Conservation (phyloP, 35 echinoderm and acorn worm genomes). For the Holothuria glaberrima region DNA sequence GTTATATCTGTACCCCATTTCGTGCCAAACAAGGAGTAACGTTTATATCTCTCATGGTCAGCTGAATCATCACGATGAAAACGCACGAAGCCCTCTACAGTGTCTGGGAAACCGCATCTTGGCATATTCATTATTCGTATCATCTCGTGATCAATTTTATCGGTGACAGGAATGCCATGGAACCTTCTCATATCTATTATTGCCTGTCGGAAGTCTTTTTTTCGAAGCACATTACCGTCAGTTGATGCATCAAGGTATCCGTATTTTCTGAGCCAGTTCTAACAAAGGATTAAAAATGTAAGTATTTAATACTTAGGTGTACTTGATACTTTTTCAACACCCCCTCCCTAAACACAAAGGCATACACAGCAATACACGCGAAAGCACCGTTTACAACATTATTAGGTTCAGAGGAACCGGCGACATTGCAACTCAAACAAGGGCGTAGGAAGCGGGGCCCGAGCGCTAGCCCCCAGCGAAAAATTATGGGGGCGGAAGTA, state of each 20-base stretch:
- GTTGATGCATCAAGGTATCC: background rate
- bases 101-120: constrained; percentile 39
- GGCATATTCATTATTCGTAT: constrained; percentile 8
- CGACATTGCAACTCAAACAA: too few species aligned
- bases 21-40: background rate
- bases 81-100: background rate
- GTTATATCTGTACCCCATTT: constrained; percentile 21
- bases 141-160: background rate
- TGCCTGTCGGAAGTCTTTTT: background rate
- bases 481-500: too few species aligned
- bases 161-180: background rate
- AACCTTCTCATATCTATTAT: background rate
- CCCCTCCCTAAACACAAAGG: too few species aligned
- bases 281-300: background rate
- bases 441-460: too few species aligned
- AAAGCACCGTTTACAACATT: too few species aligned
- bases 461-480: too few species aligned
- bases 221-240: background rate
- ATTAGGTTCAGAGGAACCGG: too few species aligned
- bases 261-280: constrained; percentile 29
- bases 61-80: background rate
- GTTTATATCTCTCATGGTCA: background rate
- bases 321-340: too few species aligned
- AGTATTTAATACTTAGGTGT: too few species aligned
- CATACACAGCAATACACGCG: too few species aligned